phyloP scores from a whole-genome alignment of 1,140 invertebrate species.

The Diabrotica undecimpunctata region DNA sequence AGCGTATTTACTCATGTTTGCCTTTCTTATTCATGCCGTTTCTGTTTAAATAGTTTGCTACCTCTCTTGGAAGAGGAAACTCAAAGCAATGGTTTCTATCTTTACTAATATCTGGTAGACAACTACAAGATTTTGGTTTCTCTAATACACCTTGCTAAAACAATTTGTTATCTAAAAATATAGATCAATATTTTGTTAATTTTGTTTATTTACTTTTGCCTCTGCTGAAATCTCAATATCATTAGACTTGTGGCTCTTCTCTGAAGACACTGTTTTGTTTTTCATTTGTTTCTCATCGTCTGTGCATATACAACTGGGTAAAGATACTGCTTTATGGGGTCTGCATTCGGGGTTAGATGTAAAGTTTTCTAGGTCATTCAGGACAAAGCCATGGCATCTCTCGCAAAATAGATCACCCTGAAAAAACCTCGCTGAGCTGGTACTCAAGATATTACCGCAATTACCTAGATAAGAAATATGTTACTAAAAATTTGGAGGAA shows the following conservation, averaged over 20 bases:
- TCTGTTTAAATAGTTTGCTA: slow-evolving; percentile 40
- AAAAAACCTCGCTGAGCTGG: slow-evolving; percentile 40
- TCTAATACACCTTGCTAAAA: slow-evolving; percentile 3
- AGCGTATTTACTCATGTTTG: neutral
- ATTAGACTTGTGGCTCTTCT: too few species aligned
- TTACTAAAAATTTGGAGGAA: slow-evolving; percentile 12
- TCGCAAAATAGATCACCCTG: slow-evolving; percentile 46
- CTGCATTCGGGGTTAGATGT: slow-evolving; percentile 20
- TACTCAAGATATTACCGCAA: slow-evolving; percentile 43
- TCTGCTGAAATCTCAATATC: too few species aligned
- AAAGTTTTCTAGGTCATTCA: slow-evolving; percentile 26
- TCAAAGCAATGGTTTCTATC: slow-evolving; percentile 22
- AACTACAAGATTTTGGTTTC: slow-evolving; percentile 27
- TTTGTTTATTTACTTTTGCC: too few species aligned
- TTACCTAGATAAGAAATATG: slow-evolving; percentile 35
- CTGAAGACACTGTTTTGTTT: too few species aligned
- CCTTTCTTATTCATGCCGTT: slow-evolving; percentile 23
- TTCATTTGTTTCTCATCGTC: slow-evolving; percentile 5
- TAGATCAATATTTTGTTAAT: neutral
- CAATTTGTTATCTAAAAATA: slow-evolving; percentile 5
- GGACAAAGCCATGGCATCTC: slow-evolving; percentile 25
- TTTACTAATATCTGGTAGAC: slow-evolving; percentile 24
- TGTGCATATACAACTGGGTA: slow-evolving; percentile 28
- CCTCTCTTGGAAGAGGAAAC: slow-evolving; percentile 37
- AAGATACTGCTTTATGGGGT: slow-evolving; percentile 30